A percentile compares a stretch with the other conserved stretches of the same genome.
Conservation (phyloP, 2,888 invertebrate genomes). For the Tillus elongatus region DNA sequence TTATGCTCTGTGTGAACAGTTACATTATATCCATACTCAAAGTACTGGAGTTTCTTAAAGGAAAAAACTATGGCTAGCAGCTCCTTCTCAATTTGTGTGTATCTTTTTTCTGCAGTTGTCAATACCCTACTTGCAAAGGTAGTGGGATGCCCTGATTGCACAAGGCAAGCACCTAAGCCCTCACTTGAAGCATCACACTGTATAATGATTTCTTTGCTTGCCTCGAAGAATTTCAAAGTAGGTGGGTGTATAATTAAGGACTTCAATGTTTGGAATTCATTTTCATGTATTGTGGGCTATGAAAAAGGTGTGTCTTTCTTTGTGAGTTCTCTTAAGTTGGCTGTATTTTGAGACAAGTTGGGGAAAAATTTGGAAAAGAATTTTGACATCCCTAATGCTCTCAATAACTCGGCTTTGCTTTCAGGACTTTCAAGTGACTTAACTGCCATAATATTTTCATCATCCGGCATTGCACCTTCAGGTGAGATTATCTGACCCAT, state of each 20-base stretch:
- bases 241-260: slow-evolving; percentile 6
- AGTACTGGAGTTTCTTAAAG: slow-evolving; percentile 28
- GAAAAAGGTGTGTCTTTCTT: slow-evolving; percentile 14
- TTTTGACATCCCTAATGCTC: slow-evolving; percentile 12
- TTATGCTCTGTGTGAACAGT: slow-evolving; percentile 28
- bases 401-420: slow-evolving; percentile 8
- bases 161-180: slow-evolving; percentile 16
- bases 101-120: slow-evolving; percentile 19
- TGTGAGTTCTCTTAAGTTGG: slow-evolving; percentile 13
- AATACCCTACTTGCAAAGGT: slow-evolving; percentile 17
- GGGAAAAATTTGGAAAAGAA: slow-evolving; percentile 7
- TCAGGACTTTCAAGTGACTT: slow-evolving; percentile 11
- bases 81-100: slow-evolving; percentile 33
- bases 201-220: no score
- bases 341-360: slow-evolving; percentile 9
- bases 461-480: neutral
- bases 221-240: slow-evolving; percentile 18
- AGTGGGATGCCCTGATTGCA: slow-evolving; percentile 18
- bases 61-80: slow-evolving; percentile 28
- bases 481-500: no score
- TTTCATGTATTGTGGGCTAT: slow-evolving; percentile 11
- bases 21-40: slow-evolving; percentile 26
- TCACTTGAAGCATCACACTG: slow-evolving; percentile 16
- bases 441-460: neutral
- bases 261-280: slow-evolving; percentile 8